Evolutionary conservation across 1,140 invertebrate genomes (phyloP).

Genomic region (Achatina immaculata): DNA sequence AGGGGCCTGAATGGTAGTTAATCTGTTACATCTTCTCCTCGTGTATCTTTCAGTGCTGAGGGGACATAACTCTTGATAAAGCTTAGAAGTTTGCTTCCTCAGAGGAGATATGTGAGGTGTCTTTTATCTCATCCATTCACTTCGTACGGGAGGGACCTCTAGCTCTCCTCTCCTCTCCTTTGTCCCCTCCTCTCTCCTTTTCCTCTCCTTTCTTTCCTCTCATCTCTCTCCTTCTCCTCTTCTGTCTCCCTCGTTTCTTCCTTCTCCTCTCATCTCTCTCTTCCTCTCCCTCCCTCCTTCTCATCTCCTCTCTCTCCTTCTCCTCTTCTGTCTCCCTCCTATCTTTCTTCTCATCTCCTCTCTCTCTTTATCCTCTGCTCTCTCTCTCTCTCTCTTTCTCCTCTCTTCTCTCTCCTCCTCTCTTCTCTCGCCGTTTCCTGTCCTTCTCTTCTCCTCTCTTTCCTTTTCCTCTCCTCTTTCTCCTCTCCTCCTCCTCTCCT

Average conservation of each 20-base stretch:
- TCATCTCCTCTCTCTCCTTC: not conserved
- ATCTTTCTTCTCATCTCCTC: not conserved
- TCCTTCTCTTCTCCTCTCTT: not conserved
- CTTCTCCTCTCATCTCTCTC: constrained; percentile 24
- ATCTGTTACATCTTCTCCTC: too few relatives aligned
- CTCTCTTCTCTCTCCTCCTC: not conserved
- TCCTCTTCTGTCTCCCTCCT: not conserved
- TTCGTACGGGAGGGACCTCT: too few relatives aligned
- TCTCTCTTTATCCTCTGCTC: not conserved
- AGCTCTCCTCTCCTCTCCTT: constrained; percentile 26
- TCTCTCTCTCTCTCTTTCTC: constrained; percentile 14
- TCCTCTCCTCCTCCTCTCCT: too few relatives aligned
- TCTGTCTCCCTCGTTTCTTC: constrained; percentile 27
- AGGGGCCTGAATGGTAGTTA: too few relatives aligned
- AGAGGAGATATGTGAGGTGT: too few relatives aligned
- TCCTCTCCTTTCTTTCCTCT: not conserved
- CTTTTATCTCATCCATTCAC: too few relatives aligned
- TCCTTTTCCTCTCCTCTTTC: not conserved
- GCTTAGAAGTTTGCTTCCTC: too few relatives aligned
- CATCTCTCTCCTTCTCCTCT: constrained; percentile 10
- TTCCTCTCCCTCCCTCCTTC: constrained; percentile 14
- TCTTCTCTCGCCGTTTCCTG: constrained; percentile 5
- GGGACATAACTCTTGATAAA: too few relatives aligned
- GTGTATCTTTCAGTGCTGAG: too few relatives aligned
- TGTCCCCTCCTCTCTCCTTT: not conserved